phyloP scores from a whole-genome alignment of 2,113 vertebrate genomes.

The Hydropotes inermis region DNA sequence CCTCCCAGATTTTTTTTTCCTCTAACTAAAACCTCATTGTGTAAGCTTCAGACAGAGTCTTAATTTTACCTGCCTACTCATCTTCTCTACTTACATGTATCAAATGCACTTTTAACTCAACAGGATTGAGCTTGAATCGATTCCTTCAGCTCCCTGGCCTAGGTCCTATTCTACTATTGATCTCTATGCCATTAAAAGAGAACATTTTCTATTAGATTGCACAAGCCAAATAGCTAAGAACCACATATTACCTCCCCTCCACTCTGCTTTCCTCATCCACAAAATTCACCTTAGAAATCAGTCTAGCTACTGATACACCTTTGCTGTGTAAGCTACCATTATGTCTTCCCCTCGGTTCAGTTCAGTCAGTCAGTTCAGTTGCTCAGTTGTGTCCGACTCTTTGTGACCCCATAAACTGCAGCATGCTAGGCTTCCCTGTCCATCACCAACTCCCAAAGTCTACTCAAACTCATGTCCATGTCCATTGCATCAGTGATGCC shows the following conservation, averaged over 20 bases:
- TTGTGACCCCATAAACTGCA: neutral
- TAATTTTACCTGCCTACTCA: slow-evolving; percentile 2
- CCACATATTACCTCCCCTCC: neutral
- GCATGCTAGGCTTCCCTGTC: neutral
- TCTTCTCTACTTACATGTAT: neutral
- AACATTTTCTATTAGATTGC: neutral
- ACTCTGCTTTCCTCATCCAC: neutral
- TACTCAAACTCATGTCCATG: neutral
- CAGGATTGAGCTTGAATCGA: slow-evolving; percentile 17
- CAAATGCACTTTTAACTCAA: neutral
- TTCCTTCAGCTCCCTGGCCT: neutral
- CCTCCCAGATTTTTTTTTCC: neutral
- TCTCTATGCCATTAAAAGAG: neutral
- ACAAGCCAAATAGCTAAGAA: neutral
- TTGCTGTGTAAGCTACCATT: neutral
- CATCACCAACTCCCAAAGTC: neutral
- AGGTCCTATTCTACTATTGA: neutral
- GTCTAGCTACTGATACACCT: neutral
- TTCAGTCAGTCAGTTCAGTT: neutral
- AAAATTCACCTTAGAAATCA: neutral
- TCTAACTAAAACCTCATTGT: slow-evolving; percentile 32
- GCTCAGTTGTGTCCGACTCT: neutral
- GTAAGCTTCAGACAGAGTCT: neutral
- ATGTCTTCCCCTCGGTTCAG: neutral
- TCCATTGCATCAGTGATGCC: fast-evolving